phyloP scores from a whole-genome alignment of 30 jellyfish, hydroid and myxozoan species.

The Mastigias papua region DNA sequence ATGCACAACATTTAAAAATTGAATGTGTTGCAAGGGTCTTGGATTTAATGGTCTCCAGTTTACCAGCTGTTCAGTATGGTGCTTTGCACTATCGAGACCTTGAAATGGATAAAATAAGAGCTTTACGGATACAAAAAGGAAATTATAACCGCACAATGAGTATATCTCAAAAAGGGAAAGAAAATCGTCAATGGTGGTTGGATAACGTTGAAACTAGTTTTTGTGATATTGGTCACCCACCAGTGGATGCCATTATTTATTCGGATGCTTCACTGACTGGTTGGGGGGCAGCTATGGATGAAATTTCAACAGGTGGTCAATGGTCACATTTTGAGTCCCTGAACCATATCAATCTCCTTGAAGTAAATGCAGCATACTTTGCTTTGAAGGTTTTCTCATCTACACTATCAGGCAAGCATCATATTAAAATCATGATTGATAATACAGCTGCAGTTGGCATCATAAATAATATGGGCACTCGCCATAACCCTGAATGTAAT shows the following conservation, averaged over 20 bases:
- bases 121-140: slow-evolving; percentile 30
- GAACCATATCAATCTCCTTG: slow-evolving; percentile 47
- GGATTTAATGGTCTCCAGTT: slow-evolving; percentile 33
- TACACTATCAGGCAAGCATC: not conserved
- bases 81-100: slow-evolving; percentile 37
- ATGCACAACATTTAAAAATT: not conserved
- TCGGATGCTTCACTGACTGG: slow-evolving; percentile 74
- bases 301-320: slow-evolving; percentile 63
- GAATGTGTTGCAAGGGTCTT: slow-evolving; percentile 39
- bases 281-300: slow-evolving; percentile 65
- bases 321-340: slow-evolving; percentile 50
- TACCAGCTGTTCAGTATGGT: slow-evolving; percentile 60
- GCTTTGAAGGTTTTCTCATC: slow-evolving; percentile 20
- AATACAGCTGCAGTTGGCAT: slow-evolving; percentile 57
- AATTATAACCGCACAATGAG: slow-evolving; percentile 30
- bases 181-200: slow-evolving; percentile 55
- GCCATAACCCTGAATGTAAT: slow-evolving; percentile 40
- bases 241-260: slow-evolving; percentile 28
- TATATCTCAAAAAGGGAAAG: slow-evolving; percentile 21
- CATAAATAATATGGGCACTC: slow-evolving; percentile 72
- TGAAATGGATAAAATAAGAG: slow-evolving; percentile 37
- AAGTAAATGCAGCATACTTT: slow-evolving; percentile 43
- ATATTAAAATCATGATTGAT: slow-evolving; percentile 55
- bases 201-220: not conserved
- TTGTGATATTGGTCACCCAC: not conserved